A percentile compares a stretch with the other conserved stretches of the same genome.
Evolutionary conservation across 2,113 vertebrate genomes (phyloP).

Genomic region (Pao palembangensis): DNA sequence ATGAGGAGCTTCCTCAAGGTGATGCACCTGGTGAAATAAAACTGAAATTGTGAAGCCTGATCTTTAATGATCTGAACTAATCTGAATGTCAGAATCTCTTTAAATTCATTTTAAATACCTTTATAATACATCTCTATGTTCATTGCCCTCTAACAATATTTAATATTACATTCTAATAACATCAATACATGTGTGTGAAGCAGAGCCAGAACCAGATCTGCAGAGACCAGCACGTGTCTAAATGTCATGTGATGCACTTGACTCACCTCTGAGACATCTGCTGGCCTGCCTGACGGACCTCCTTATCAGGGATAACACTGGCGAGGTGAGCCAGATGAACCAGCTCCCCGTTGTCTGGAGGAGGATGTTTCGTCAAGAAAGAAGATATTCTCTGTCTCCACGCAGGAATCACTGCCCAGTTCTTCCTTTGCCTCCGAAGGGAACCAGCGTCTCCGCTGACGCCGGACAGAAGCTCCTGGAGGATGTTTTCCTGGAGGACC

Average conservation of each 20-base stretch:
- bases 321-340: conserved; percentile 66
- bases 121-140: not conserved
- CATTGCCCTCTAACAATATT: not conserved
- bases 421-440: conserved; percentile 1
- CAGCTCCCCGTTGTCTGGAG: conserved; percentile 68
- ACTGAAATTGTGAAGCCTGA: too few relatives aligned
- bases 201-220: too few relatives aligned
- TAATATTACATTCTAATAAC: not conserved
- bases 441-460: not conserved
- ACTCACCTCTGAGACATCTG: conserved; percentile 66
- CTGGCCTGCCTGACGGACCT: conserved; percentile 47
- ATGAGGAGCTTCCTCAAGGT: conserved; percentile 67
- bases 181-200: not conserved
- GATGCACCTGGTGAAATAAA: conserved; percentile 61
- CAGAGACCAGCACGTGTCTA: too few relatives aligned
- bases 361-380: conserved; percentile 64
- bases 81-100: not conserved
- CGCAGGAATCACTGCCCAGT: conserved; percentile 3
- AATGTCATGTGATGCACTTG: not conserved
- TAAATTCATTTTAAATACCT: not conserved
- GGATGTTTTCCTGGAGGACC: conserved; percentile 67
- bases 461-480: conserved; percentile 67
- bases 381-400: conserved; percentile 54
- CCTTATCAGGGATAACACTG: conserved; percentile 44
- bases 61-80: not conserved